These are phyloP conservation scores for Noctua pronuba DNA, from an alignment of 2,888 invertebrate genomes.

Conservation along the genomic window DNA sequence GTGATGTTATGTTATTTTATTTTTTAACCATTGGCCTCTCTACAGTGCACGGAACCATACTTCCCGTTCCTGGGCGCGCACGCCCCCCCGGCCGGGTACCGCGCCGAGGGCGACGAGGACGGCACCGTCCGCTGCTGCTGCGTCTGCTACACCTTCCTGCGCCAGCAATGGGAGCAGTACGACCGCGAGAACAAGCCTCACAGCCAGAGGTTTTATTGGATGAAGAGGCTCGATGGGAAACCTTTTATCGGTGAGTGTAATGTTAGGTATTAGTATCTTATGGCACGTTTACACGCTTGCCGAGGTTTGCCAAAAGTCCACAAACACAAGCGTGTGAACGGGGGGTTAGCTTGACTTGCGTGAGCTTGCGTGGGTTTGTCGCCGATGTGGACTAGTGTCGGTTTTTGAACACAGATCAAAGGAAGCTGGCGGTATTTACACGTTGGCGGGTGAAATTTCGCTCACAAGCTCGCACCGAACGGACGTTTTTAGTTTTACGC, in stretches of 20 bases:
- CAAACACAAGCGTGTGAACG: too few relatives aligned
- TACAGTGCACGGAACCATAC: slow-evolving; percentile 93
- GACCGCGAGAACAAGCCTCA: slow-evolving; percentile 96
- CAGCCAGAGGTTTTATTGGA: slow-evolving; percentile 96
- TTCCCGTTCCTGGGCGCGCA: slow-evolving; percentile 98
- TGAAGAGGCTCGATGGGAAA: slow-evolving; percentile 97
- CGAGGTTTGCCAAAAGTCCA: too few relatives aligned
- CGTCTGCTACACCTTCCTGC: slow-evolving; percentile 95
- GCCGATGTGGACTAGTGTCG: too few relatives aligned
- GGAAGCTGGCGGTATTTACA: too few relatives aligned
- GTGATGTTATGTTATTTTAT: neutral
- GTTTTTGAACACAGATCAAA: too few relatives aligned
- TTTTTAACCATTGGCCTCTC: neutral
- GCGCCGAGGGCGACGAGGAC: slow-evolving; percentile 86
- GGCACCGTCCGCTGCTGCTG: slow-evolving; percentile 94
- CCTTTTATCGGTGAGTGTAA: slow-evolving; percentile 92
- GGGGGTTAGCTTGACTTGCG: too few relatives aligned
- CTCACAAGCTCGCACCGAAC: too few relatives aligned
- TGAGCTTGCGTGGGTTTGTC: too few relatives aligned
- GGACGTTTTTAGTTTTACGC: too few relatives aligned
- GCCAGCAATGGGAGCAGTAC: slow-evolving; percentile 97
- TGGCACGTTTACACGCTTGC: too few relatives aligned
- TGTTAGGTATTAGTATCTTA: too few relatives aligned
- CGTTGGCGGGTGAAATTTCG: too few relatives aligned
- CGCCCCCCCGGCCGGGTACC: slow-evolving; percentile 95